Percentiles rank a stretch among this genome's conserved stretches.
These are phyloP conservation scores for Choristoneura rosaceana DNA, from an alignment of 2,888 invertebrate species.

Conservation along the genomic window DNA sequence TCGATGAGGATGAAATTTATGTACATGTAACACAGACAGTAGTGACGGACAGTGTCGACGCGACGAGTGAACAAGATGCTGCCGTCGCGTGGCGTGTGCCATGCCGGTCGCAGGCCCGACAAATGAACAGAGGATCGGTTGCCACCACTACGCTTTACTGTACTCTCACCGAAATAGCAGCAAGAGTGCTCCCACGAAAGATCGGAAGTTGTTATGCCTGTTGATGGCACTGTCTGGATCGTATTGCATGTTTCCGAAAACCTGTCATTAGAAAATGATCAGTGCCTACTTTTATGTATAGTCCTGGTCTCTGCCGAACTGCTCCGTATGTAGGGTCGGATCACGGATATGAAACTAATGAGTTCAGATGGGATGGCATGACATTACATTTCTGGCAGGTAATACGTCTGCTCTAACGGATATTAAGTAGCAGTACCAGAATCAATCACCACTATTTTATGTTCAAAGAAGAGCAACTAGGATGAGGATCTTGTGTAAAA, in stretches of 20 bases:
- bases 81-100: background rate
- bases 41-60: constrained; percentile 59
- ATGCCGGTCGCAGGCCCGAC: constrained; percentile 24
- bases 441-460: constrained; percentile 27
- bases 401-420: constrained; percentile 21
- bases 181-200: constrained; percentile 95
- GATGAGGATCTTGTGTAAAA: constrained; percentile 6
- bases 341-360: constrained; percentile 37
- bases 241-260: constrained; percentile 96
- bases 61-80: constrained; percentile 58
- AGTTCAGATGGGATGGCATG: constrained; percentile 33
- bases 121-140: constrained; percentile 51
- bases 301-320: constrained; percentile 21
- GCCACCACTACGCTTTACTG: constrained; percentile 57
- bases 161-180: constrained; percentile 95
- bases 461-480: constrained; percentile 14
- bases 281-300: constrained; percentile 50
- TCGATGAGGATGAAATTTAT: constrained; percentile 57
- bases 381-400: constrained; percentile 23
- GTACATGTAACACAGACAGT: constrained; percentile 60
- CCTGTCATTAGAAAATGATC: constrained; percentile 86
- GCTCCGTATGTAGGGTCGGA: constrained; percentile 20
- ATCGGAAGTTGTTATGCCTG: constrained; percentile 98
- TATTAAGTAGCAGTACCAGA: constrained; percentile 19
- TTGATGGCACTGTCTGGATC: constrained; percentile 94